Percentiles rank a stretch among this genome's conserved stretches.
Evolutionary conservation across 2,888 invertebrate genomes (phyloP).

Genomic region (Trichopoda pennipes): DNA sequence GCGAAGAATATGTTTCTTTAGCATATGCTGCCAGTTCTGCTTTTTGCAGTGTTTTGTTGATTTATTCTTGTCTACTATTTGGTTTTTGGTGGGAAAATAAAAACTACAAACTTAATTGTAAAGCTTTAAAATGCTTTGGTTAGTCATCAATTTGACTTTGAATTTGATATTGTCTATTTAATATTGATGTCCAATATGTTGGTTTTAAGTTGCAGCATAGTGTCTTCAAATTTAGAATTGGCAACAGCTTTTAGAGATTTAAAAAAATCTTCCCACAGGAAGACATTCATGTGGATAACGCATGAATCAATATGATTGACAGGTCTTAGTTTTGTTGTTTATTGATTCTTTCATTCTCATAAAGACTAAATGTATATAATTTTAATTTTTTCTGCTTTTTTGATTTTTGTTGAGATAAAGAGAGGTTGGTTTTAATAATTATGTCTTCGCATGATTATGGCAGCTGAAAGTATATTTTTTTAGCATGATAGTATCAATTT

Average conservation of each 20-base stretch:
- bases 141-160: conserved; percentile 66
- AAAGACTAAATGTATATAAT: conserved; percentile 13
- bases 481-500: background rate
- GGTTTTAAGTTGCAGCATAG: conserved; percentile 1
- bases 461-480: background rate
- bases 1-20: conserved; percentile 8
- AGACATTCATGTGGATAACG: conserved; percentile 9
- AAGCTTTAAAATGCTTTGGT: conserved; percentile 54
- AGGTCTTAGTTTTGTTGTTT: conserved; percentile 41
- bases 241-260: conserved; percentile 13
- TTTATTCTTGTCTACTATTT: conserved; percentile 20
- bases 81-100: conserved; percentile 53
- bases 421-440: background rate
- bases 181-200: conserved; percentile 54
- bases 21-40: conserved; percentile 27
- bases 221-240: background rate
- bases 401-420: background rate
- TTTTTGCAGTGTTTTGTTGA: background rate
- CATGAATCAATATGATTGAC: conserved; percentile 66
- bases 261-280: conserved; percentile 22
- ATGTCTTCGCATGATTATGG: conserved; percentile 9
- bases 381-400: background rate
- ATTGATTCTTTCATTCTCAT: conserved; percentile 10
- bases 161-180: conserved; percentile 60
- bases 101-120: conserved; percentile 20